Conservation (phyloP, 2,113 vertebrate species). For the Notiomystis cincta region DNA sequence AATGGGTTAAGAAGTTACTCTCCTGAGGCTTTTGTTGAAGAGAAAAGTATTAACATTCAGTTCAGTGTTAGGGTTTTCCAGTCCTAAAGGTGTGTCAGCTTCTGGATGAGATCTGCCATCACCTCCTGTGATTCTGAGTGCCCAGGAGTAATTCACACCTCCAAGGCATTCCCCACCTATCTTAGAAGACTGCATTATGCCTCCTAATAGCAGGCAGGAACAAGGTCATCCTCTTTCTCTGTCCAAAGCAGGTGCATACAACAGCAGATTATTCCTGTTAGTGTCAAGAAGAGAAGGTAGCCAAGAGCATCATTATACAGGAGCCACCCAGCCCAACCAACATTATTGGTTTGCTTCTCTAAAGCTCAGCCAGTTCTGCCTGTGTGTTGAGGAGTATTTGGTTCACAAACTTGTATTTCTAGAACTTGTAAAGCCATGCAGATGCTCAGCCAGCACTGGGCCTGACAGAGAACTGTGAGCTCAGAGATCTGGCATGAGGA, state of each 20-base stretch:
- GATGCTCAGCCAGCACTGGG: neutral
- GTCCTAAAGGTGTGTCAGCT: neutral
- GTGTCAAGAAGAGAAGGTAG: neutral
- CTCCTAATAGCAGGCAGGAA: neutral
- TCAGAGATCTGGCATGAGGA: neutral
- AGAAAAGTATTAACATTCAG: neutral
- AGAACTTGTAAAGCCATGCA: neutral
- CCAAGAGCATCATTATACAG: neutral
- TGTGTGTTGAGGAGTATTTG: neutral
- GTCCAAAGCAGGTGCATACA: accelerated
- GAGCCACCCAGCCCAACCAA: neutral
- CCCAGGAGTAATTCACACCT: neutral
- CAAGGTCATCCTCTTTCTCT: neutral
- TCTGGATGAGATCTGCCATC: neutral
- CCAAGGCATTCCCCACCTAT: neutral
- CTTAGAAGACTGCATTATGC: neutral
- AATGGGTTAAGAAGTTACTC: neutral
- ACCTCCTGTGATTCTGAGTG: neutral
- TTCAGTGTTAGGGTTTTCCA: neutral
- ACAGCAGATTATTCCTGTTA: neutral
- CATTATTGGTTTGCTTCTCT: neutral
- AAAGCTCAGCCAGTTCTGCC: neutral
- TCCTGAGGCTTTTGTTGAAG: neutral
- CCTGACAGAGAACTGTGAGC: neutral
- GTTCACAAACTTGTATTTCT: neutral